Base-by-base conservation (phyloP, 2,797 vertebrate genomes). In the Phataginus tetradactyla region DNA sequence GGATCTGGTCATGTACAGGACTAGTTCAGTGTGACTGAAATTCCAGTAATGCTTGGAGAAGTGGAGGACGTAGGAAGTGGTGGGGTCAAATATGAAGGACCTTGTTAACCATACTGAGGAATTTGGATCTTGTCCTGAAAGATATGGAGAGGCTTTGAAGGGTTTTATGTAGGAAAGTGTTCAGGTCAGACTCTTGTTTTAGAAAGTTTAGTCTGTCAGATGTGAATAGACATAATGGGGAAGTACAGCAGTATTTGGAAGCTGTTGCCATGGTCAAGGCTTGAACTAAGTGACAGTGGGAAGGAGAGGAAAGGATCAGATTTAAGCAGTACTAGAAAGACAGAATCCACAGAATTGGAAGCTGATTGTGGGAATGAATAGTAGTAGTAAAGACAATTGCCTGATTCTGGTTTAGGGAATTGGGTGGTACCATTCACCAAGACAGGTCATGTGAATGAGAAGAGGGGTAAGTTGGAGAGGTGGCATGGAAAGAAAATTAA, bases 131-230 rank as follows among this genome's bases (percentile, higher is more conserved):
- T 95, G 84, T 13, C 32, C 71, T 15, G 77, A 83, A 85, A 64
- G n/a, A 79, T 72, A 3, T 78, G 57, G 53, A 71, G 42, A 64
- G 53, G 49, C 37, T 91, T 83, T 84, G 74, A 84, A 90, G 12
- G n/a, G 18, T 87, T 92, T 96, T 96, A 29, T 45, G 8, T 75
- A 85, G 89, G 75, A 87, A 92, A 71, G 77, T 66, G 10, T 34
- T 80, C 20, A 90, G n/a, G 75, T 66, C 37, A 84, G 49, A 85
- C 93, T 75, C 74, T 32, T 79, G 79, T 95, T 94, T 94, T 72
- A 49, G 39, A 51, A 94, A 74, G 42, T 90, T 95, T 14, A 42
- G 25, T 81, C 23, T 94, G 39, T 86, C 15, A 18, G 25, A 18
- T 81, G 15, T 39, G 49, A 93, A 72, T 64, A n/a, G 49, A 79